These are phyloP conservation scores for Petrophora chlorosata DNA, from an alignment of 2,888 invertebrate species.

Conservation along the genomic window DNA sequence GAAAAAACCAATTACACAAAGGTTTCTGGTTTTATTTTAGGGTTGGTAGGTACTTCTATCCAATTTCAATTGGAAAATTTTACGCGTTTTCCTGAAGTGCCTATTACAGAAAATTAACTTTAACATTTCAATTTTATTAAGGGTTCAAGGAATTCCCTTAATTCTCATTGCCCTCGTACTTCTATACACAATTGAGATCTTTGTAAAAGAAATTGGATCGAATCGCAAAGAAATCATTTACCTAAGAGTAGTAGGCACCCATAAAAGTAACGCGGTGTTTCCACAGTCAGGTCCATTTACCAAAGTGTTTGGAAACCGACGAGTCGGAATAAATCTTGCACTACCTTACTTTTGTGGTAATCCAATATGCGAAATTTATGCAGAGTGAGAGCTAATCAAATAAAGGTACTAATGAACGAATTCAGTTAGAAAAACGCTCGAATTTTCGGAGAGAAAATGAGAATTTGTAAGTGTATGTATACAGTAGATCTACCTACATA, in stretches of 20 bases:
- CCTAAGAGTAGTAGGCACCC: not conserved
- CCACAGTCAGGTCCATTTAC: constrained; percentile 16
- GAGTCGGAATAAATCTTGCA: constrained; percentile 16
- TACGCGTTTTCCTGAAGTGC: no score
- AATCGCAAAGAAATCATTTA: constrained; percentile 9
- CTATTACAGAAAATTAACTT: not conserved
- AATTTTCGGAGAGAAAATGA: constrained; percentile 1
- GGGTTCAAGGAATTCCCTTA: constrained; percentile 16
- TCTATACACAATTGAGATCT: constrained; percentile 1
- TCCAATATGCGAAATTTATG: constrained; percentile 18
- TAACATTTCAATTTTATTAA: constrained; percentile 31
- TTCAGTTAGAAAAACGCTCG: constrained; percentile 19
- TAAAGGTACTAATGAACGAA: constrained; percentile 20
- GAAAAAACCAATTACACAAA: not conserved
- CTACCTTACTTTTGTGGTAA: constrained; percentile 10
- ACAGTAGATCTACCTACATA: no score
- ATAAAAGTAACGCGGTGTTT: constrained; percentile 7
- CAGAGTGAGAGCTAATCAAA: constrained; percentile 21
- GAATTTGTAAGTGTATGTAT: constrained; percentile 5
- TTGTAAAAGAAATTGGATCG: constrained; percentile 3
- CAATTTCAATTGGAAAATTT: no score
- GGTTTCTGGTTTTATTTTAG: no score
- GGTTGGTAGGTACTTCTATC: no score
- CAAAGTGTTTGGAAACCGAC: constrained; percentile 16
- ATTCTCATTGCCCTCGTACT: not conserved